Conservation (phyloP, 2,797 vertebrate genomes). For the Perodicticus potto region DNA sequence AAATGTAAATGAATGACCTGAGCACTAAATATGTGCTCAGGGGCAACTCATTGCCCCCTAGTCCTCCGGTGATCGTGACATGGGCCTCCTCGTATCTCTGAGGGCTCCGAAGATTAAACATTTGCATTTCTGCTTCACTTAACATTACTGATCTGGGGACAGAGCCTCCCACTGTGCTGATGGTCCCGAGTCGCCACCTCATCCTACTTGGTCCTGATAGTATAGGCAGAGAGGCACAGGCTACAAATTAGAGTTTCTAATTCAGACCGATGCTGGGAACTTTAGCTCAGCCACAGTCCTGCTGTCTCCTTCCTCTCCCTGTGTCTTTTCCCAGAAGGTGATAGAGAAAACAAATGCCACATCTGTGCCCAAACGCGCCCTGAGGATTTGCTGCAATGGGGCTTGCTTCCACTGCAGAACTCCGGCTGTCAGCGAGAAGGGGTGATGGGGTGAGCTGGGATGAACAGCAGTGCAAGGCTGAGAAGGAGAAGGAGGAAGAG, state of each 20-base stretch:
- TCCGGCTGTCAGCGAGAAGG: background rate
- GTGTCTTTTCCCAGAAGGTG: background rate
- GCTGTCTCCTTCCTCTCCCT: background rate
- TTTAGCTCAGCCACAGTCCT: background rate
- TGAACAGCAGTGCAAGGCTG: background rate
- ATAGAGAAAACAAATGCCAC: no score
- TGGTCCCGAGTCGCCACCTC: background rate
- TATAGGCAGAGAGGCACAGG: background rate
- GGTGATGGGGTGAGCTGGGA: background rate
- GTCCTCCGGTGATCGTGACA: background rate
- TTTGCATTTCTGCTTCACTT: background rate
- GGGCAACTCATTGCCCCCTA: background rate
- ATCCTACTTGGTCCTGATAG: background rate
- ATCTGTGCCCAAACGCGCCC: background rate
- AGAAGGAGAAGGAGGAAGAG: background rate
- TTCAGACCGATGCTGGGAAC: background rate
- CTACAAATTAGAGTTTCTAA: background rate
- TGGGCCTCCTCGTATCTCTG: background rate
- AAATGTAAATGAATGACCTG: background rate
- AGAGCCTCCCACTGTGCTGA: background rate
- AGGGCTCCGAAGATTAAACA: background rate
- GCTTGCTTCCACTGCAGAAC: background rate
- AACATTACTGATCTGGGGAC: background rate
- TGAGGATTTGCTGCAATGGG: background rate
- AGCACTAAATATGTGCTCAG: background rate